Evolutionary conservation across 2,113 vertebrate genomes (phyloP).

Genomic region (Heterochromis multidens): DNA sequence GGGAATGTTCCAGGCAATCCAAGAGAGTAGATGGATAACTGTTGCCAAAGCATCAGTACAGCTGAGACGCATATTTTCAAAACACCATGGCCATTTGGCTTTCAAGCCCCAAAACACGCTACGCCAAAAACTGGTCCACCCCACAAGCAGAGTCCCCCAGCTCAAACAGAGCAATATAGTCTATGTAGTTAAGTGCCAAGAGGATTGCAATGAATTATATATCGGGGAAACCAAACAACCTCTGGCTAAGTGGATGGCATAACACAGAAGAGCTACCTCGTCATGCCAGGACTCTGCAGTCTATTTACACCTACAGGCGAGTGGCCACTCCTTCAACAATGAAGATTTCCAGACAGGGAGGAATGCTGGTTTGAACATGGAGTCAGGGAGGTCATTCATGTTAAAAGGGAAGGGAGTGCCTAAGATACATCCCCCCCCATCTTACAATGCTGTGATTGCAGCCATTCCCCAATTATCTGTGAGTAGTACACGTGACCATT

Average conservation of each 20-base stretch:
- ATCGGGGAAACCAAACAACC: not conserved
- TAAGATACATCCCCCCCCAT: rapidly evolving
- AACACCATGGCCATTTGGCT: not conserved
- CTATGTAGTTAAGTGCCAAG: not conserved
- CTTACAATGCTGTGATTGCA: not conserved
- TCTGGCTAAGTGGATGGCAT: not conserved
- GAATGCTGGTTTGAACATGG: not conserved
- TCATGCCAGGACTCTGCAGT: not conserved
- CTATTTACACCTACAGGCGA: not conserved
- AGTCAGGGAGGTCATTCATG: not conserved
- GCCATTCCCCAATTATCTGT: not conserved
- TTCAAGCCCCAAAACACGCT: not conserved
- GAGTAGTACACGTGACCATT: not conserved
- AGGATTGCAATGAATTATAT: not conserved
- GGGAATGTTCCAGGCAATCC: not conserved
- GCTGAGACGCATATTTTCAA: not conserved
- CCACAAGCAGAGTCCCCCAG: not conserved
- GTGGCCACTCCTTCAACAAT: not conserved
- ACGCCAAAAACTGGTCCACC: not conserved
- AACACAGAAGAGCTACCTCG: not conserved
- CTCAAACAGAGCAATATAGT: not conserved
- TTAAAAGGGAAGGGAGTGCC: not conserved
- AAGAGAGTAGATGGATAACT: not conserved
- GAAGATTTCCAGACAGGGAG: not conserved
- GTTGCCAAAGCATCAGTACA: not conserved